These are phyloP conservation scores for Drosophila mulleri DNA, from an alignment of 2,888 invertebrate genomes.

Conservation along the genomic window DNA sequence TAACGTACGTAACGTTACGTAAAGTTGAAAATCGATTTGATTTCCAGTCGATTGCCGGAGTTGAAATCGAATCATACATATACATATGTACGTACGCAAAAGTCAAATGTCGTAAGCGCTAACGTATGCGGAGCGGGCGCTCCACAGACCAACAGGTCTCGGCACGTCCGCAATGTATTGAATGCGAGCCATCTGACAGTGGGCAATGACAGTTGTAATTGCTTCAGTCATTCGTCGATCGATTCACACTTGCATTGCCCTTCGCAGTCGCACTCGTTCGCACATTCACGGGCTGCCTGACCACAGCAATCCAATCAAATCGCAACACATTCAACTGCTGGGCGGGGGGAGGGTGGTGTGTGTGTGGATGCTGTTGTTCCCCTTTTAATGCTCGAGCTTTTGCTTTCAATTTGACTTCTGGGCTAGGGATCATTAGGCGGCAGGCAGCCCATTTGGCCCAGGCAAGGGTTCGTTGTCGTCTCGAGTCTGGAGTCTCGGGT, in stretches of 20 bases:
- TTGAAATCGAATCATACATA: background rate
- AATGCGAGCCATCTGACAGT: slow-evolving; percentile 1
- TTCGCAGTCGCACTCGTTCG: slow-evolving; percentile 14
- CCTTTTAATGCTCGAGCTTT: background rate
- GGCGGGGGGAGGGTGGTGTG: background rate
- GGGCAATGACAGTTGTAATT: slow-evolving; percentile 29
- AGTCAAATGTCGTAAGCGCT: background rate
- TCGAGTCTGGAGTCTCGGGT: slow-evolving; percentile 23
- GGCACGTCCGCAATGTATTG: background rate
- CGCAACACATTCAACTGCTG: slow-evolving; percentile 28
- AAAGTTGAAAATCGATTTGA: background rate
- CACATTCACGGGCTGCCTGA: slow-evolving; percentile 40
- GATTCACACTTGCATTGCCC: slow-evolving; percentile 12
- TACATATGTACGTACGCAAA: background rate
- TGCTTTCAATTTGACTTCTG: slow-evolving; percentile 50
- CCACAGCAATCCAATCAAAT: slow-evolving; percentile 69
- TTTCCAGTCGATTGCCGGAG: too few relatives aligned
- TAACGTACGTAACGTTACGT: slow-evolving; percentile 1
- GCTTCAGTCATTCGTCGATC: slow-evolving; percentile 17
- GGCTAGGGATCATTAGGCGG: slow-evolving; percentile 78
- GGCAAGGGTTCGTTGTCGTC: slow-evolving; percentile 35
- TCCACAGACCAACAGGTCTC: slow-evolving; percentile 3
- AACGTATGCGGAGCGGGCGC: too few relatives aligned
- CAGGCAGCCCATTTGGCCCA: slow-evolving; percentile 23
- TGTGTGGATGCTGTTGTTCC: slow-evolving; percentile 4